A percentile compares a stretch with the other conserved stretches of the same genome.
Evolutionary conservation across 1,140 invertebrate genomes (phyloP).

Genomic region (Physella acuta): DNA sequence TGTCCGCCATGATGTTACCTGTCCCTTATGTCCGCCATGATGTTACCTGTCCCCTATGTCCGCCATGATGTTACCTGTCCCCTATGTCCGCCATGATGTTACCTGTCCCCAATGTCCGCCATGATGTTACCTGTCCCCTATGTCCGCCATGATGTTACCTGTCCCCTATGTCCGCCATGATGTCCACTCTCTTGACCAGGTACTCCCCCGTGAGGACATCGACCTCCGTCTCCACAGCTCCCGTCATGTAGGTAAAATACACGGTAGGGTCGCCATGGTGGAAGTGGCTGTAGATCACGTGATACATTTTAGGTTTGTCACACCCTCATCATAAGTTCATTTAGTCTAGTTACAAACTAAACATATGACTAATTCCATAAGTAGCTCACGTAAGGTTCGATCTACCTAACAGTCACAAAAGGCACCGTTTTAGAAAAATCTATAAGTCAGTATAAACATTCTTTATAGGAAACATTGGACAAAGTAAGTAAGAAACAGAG

Average conservation of each 20-base stretch:
- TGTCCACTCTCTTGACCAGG: conserved; percentile 62
- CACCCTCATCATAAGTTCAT: background rate
- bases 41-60: background rate
- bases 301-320: background rate
- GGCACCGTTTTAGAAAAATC: background rate
- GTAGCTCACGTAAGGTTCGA: background rate
- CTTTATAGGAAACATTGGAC: too few species aligned
- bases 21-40: background rate
- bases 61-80: background rate
- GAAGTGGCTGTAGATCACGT: background rate
- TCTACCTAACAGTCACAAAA: background rate
- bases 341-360: background rate
- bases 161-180: conserved; percentile 56
- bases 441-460: background rate
- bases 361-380: background rate
- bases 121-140: conserved; percentile 38
- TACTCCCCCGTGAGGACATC: conserved; percentile 40
- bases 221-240: conserved; percentile 34
- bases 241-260: conserved; percentile 34
- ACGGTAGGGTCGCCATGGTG: background rate
- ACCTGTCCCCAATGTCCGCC: background rate
- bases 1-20: background rate
- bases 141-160: conserved; percentile 24
- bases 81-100: background rate
- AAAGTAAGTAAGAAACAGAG: too few species aligned